A percentile compares a stretch with the other conserved stretches of the same genome.
These are phyloP conservation scores for Mionectes macconnelli DNA, from an alignment of 2,113 vertebrate genomes.

Conservation along the genomic window DNA sequence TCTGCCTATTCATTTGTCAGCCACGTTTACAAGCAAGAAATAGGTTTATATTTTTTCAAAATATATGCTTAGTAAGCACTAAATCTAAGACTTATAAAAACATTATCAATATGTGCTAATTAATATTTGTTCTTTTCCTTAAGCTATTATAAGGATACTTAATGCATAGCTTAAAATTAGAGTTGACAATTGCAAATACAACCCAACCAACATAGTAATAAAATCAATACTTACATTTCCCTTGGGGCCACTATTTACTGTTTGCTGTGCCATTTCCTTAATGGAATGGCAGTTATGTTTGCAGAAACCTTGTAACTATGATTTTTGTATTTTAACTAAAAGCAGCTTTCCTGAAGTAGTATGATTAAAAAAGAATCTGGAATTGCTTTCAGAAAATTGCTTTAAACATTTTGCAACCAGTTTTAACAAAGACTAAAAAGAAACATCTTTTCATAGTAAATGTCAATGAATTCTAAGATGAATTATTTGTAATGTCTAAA, in stretches of 20 bases:
- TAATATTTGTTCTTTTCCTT: constrained; percentile 77
- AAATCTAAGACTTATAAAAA: constrained; percentile 64
- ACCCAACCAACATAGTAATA: constrained; percentile 83
- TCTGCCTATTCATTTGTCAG: constrained; percentile 43
- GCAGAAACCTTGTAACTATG: constrained; percentile 80
- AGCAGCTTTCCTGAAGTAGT: constrained; percentile 77
- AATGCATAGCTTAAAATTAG: constrained; percentile 82
- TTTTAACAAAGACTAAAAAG: constrained; percentile 18
- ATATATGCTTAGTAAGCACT: constrained; percentile 23
- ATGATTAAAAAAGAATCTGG: constrained; percentile 68
- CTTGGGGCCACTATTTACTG: constrained; percentile 82
- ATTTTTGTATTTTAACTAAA: constrained; percentile 87
- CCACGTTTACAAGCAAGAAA: neutral
- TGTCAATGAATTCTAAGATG: neutral
- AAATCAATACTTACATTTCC: constrained; percentile 88
- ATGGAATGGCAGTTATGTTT: constrained; percentile 85
- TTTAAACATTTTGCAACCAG: constrained; percentile 48
- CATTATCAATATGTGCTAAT: constrained; percentile 76
- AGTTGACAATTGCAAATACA: constrained; percentile 86
- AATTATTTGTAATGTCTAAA: neutral
- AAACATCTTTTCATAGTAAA: neutral
- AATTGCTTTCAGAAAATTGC: constrained; percentile 62
- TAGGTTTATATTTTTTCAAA: constrained; percentile 36
- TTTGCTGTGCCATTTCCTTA: constrained; percentile 85
- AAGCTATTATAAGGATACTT: constrained; percentile 78